These are phyloP conservation scores for Brachyhypopomus gauderio DNA, from an alignment of 2,113 vertebrate species.

Conservation along the genomic window DNA sequence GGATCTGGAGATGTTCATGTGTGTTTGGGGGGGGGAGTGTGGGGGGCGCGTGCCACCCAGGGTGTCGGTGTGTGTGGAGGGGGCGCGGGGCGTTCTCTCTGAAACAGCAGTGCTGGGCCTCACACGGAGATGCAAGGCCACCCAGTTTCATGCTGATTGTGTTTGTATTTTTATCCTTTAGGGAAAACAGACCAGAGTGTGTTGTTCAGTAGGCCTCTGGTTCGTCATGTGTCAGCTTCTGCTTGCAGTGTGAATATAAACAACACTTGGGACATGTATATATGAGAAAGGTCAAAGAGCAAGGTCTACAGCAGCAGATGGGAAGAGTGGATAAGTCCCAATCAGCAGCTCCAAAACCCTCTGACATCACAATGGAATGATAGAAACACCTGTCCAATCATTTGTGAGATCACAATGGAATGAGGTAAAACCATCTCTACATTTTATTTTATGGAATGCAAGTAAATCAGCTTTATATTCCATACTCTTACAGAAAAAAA, in stretches of 20 bases:
- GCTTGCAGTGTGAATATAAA: constrained; percentile 68
- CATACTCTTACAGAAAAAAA: no score
- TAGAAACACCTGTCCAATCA: no score
- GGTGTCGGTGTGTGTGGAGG: constrained; percentile 61
- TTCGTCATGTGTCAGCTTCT: constrained; percentile 75
- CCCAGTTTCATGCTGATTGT: constrained; percentile 75
- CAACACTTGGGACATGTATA: constrained; percentile 67
- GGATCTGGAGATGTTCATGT: constrained; percentile 33
- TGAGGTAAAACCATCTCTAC: no score
- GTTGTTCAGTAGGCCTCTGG: constrained; percentile 80
- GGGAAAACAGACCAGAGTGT: constrained; percentile 67
- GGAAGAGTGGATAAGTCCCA: constrained; percentile 10
- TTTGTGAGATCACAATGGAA: no score
- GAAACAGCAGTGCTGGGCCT: constrained; percentile 80
- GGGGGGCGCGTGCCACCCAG: constrained; percentile 76
- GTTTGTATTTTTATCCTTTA: constrained; percentile 80
- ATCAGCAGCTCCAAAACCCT: not conserved
- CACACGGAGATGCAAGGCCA: constrained; percentile 78
- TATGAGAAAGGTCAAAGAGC: constrained; percentile 58
- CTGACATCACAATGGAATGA: not conserved
- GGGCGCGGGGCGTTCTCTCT: constrained; percentile 68
- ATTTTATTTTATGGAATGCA: no score
- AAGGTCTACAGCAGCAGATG: constrained; percentile 43
- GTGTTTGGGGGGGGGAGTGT: constrained; percentile 51
- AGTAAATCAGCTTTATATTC: no score